Evolutionary conservation across 2,797 vertebrate species (phyloP).

Genomic region (Pseudomugil gertrudae): DNA sequence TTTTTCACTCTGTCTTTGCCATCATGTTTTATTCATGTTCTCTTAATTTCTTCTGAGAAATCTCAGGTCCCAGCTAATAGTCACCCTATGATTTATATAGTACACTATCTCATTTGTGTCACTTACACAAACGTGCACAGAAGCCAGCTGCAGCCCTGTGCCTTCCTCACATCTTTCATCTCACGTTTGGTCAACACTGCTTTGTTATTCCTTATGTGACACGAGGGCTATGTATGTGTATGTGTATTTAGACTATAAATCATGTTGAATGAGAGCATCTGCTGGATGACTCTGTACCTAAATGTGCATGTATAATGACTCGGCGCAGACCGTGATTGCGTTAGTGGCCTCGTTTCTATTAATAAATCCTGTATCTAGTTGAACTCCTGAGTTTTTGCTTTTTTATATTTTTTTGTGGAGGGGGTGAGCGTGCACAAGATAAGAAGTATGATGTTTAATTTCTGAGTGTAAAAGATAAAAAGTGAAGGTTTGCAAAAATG

Average conservation of each 20-base stretch:
- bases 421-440: no score
- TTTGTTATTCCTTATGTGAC: slow-evolving; percentile 38
- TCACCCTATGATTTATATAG: neutral
- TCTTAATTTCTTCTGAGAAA: neutral
- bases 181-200: slow-evolving; percentile 25
- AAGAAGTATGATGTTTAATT: no score
- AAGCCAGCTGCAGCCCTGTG: neutral
- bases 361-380: slow-evolving; percentile 50
- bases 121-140: neutral
- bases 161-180: slow-evolving; percentile 4
- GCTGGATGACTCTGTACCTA: slow-evolving; percentile 38
- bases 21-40: neutral
- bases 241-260: slow-evolving; percentile 46
- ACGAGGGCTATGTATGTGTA: neutral
- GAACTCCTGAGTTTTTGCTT: slow-evolving; percentile 15
- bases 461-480: neutral
- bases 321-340: slow-evolving; percentile 34
- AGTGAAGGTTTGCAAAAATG: neutral
- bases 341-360: slow-evolving; percentile 68
- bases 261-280: slow-evolving; percentile 49
- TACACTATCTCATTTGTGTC: slow-evolving; percentile 1
- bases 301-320: slow-evolving; percentile 54
- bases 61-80: neutral
- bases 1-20: neutral
- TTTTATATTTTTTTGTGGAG: neutral